These are phyloP conservation scores for Lynx canadensis DNA, from an alignment of 2,113 vertebrate species.

Conservation along the genomic window DNA sequence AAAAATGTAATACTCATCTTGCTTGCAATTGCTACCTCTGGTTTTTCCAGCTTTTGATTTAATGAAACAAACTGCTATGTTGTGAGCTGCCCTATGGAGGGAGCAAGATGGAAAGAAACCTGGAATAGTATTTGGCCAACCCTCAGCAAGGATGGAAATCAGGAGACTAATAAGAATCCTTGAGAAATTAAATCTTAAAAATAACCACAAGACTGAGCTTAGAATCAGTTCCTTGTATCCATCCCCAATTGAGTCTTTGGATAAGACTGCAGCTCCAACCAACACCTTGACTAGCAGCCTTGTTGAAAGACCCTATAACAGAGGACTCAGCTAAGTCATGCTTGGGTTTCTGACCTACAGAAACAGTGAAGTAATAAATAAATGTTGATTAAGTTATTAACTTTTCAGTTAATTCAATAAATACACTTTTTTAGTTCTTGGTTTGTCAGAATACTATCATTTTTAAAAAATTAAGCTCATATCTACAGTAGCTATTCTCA, in stretches of 20 bases:
- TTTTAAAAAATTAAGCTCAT: not conserved
- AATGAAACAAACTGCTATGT: not conserved
- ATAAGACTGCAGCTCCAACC: not conserved
- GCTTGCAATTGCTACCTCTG: not conserved
- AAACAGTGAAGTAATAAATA: not conserved
- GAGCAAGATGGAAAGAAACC: not conserved
- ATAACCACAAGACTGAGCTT: not conserved
- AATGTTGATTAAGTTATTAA: not conserved
- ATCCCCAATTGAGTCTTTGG: not conserved
- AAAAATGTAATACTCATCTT: not conserved
- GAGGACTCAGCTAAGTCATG: not conserved
- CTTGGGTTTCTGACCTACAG: not conserved
- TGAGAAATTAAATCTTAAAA: not conserved
- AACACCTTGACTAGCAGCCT: not conserved
- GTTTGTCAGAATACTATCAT: not conserved
- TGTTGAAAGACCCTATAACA: not conserved
- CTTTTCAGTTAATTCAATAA: not conserved
- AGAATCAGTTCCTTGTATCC: not conserved
- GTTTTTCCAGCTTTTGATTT: not conserved
- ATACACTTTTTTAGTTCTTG: not conserved
- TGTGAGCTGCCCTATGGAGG: not conserved
- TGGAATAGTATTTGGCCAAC: not conserved
- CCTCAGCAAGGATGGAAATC: not conserved
- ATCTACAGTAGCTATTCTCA: not conserved
- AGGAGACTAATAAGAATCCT: not conserved